Evolutionary conservation across 1,140 invertebrate species (phyloP).

Genomic region (Sycophaga agraensis): DNA sequence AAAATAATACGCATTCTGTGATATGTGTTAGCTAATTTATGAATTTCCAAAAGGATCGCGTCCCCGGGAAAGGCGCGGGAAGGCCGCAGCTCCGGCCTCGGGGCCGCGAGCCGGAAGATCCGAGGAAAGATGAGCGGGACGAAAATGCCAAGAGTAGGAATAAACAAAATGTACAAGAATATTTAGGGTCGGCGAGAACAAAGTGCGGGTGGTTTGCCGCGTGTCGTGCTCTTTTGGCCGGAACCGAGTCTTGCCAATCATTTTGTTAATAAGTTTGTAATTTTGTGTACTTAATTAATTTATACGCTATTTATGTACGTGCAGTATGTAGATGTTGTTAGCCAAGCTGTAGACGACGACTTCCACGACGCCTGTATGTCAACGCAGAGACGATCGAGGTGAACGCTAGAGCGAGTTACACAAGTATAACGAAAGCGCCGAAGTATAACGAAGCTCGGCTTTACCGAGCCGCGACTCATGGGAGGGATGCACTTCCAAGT

Average conservation of each 20-base stretch:
- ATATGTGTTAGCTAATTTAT: slow-evolving; percentile 54
- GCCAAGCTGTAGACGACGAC: slow-evolving; percentile 48
- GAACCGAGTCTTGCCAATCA: slow-evolving; percentile 55
- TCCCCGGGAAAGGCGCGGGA: background rate
- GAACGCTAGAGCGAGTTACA: slow-evolving; percentile 10
- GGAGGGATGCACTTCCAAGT: no score
- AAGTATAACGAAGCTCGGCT: background rate
- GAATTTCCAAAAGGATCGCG: background rate
- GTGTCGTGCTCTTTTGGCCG: slow-evolving; percentile 29
- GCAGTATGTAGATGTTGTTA: slow-evolving; percentile 39
- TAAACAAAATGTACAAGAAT: background rate
- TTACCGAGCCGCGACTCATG: no score
- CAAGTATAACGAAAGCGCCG: background rate
- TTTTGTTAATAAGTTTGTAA: slow-evolving; percentile 59
- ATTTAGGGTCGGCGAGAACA: no score
- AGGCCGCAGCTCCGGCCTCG: no score
- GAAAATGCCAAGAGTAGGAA: background rate
- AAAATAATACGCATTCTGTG: slow-evolving; percentile 52
- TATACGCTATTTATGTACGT: slow-evolving; percentile 56
- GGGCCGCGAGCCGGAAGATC: no score
- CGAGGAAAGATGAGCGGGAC: no score
- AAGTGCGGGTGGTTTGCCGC: no score
- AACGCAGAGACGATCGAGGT: background rate
- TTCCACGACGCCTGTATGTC: slow-evolving; percentile 42
- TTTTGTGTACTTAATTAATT: slow-evolving; percentile 59